Conservation (phyloP, 2,113 vertebrate genomes). For the Dicrurus megarhynchus region DNA sequence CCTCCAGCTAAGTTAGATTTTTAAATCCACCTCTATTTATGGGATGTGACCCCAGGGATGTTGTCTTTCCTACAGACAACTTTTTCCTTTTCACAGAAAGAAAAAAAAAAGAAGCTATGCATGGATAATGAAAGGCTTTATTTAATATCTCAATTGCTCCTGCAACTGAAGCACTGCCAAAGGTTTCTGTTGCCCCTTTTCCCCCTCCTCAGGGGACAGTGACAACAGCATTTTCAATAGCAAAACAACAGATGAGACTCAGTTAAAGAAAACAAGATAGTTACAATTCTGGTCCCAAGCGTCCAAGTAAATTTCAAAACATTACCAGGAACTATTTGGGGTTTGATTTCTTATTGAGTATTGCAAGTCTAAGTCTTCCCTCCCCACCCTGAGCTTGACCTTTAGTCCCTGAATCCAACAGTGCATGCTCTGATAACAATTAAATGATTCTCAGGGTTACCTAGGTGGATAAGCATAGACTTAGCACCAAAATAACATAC, state of each 20-base stretch:
- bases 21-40: conserved; percentile 39
- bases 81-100: background rate
- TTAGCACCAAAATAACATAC: background rate
- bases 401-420: background rate
- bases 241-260: conserved; percentile 27
- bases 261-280: conserved; percentile 55
- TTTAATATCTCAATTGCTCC: conserved; percentile 46
- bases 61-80: conserved; percentile 30
- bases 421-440: background rate
- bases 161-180: conserved; percentile 53
- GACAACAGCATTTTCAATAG: conserved; percentile 55
- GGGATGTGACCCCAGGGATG: background rate
- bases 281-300: conserved; percentile 25
- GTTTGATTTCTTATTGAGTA: conserved; percentile 18
- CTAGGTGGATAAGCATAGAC: background rate
- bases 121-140: conserved; percentile 35
- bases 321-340: conserved; percentile 1
- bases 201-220: conserved; percentile 47
- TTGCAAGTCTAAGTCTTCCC: background rate
- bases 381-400: background rate
- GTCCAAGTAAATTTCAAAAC: conserved; percentile 36
- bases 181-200: conserved; percentile 24
- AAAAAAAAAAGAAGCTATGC: accelerated
- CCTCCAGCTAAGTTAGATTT: conserved; percentile 12
- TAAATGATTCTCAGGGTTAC: background rate